Evolutionary conservation across 2,113 vertebrate genomes (phyloP).

Genomic region (Chloropsis cyanopogon): DNA sequence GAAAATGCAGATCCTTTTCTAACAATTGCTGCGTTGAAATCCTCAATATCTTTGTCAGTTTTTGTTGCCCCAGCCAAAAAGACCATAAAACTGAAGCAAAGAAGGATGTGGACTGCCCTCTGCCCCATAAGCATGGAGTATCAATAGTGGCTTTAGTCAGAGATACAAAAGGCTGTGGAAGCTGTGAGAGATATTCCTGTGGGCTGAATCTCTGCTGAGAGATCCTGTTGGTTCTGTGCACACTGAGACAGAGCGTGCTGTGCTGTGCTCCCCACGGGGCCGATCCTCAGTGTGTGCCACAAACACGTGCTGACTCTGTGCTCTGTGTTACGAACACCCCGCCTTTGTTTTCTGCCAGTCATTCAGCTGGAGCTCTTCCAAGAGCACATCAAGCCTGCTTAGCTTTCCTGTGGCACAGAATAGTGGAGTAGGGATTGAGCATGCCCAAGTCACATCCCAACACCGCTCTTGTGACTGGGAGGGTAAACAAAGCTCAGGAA

Average conservation of each 20-base stretch:
- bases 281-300: rapidly evolving
- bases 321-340: not conserved
- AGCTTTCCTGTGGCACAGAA: not conserved
- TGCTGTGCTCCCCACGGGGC: not conserved
- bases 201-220: not conserved
- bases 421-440: not conserved
- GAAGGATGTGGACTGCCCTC: not conserved
- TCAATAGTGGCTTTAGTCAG: not conserved
- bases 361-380: not conserved
- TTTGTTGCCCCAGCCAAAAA: not conserved
- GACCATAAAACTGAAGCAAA: not conserved
- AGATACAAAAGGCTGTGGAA: not conserved
- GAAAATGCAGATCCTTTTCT: not conserved
- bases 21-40: not conserved
- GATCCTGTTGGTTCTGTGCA: rapidly evolving
- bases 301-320: not conserved
- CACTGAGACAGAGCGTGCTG: rapidly evolving
- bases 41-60: not conserved
- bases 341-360: not conserved
- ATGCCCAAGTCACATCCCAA: not conserved
- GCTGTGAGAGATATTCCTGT: not conserved
- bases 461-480: not conserved
- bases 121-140: not conserved
- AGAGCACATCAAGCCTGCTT: not conserved
- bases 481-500: not conserved